phyloP scores from a whole-genome alignment of 2,888 invertebrate species.

The Amblyjoppa proteus region DNA sequence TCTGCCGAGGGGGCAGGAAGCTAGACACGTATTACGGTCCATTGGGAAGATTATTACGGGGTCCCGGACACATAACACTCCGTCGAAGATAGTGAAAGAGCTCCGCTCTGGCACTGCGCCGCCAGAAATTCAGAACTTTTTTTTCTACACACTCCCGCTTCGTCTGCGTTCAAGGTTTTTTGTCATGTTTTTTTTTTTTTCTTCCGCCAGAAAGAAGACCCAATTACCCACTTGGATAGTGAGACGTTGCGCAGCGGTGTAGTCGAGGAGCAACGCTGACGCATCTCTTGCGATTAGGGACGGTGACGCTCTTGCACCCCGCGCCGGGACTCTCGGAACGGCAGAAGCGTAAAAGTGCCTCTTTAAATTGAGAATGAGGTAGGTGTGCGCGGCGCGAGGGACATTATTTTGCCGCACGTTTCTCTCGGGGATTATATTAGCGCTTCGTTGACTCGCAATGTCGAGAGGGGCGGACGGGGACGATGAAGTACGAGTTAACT shows the following conservation, averaged over 20 bases:
- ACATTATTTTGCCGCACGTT: not conserved
- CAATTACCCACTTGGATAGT: slow-evolving; percentile 62
- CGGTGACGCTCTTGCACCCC: slow-evolving; percentile 45
- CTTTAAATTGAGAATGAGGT: slow-evolving; percentile 58
- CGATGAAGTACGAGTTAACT: slow-evolving; percentile 50
- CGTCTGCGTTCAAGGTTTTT: slow-evolving; percentile 35
- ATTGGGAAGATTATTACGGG: slow-evolving; percentile 64
- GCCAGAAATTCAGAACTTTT: slow-evolving; percentile 42
- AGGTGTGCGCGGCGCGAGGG: not conserved
- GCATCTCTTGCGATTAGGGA: slow-evolving; percentile 62
- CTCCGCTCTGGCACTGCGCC: slow-evolving; percentile 29
- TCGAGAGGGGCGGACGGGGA: not conserved
- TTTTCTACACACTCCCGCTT: slow-evolving; percentile 12
- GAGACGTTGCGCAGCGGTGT: slow-evolving; percentile 55
- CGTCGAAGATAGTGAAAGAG: slow-evolving; percentile 65
- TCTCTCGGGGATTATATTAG: slow-evolving; percentile 43
- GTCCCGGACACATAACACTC: slow-evolving; percentile 66
- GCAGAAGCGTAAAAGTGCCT: slow-evolving; percentile 67
- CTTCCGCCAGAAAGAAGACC: slow-evolving; percentile 40
- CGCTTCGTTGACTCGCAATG: slow-evolving; percentile 63
- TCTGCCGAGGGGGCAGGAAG: slow-evolving; percentile 24
- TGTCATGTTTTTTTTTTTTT: slow-evolving; percentile 2
- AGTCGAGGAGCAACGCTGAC: slow-evolving; percentile 36
- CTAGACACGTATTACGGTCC: slow-evolving; percentile 46
- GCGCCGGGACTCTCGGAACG: slow-evolving; percentile 36